Base-by-base conservation (phyloP, 2,113 vertebrate genomes). In the Chamaea fasciata region DNA sequence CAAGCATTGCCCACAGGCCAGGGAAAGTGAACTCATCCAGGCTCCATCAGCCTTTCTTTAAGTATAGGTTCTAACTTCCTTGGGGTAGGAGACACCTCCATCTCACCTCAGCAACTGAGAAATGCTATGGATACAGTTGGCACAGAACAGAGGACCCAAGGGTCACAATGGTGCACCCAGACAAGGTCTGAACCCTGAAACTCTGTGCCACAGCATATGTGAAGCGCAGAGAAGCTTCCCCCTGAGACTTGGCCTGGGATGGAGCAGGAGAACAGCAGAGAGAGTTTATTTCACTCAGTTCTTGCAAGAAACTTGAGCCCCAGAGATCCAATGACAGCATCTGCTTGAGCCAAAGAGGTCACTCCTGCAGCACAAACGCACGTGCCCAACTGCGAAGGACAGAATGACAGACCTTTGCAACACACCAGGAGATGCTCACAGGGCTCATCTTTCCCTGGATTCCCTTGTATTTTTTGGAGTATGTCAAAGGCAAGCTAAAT, bases 141-240 rank as follows among this genome's bases (percentile, higher is more conserved):
- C 60, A 91, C 57, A 68, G 0, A 77, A 50, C 41, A 82, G 57
- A 56, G 55, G 31, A 82, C n/a, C 8, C 30, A 28, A 62, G 47
- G 41, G 49, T 52, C 9, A 18, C 0, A 0, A 19, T 44, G 41
- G 10, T 28, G 3, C 0, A 74, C 13, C 9, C 50, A 63, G 50
- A 49, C 50, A 55, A 53, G 16, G 53, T 27, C 52, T 59, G 41
- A 75, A 21, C 47, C 35, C 65, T 52, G 26, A 42, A 46, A 62
- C n/a, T 37, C 41, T 63, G 37, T n/a, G 37, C 27, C 60, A 65
- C 35, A 77, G 65, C 15, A 30, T 2, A 21, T 4, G 56, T 19
- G 26, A n/a, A 53, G 9, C 0, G 0, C 46, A 53, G 31, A 62
- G 37, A 44, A 76, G 33, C 57, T 79, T 31, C 65, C 56, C 12